These are phyloP conservation scores for Entelurus aequoreus DNA, from an alignment of 2,113 vertebrate genomes.

Conservation along the genomic window DNA sequence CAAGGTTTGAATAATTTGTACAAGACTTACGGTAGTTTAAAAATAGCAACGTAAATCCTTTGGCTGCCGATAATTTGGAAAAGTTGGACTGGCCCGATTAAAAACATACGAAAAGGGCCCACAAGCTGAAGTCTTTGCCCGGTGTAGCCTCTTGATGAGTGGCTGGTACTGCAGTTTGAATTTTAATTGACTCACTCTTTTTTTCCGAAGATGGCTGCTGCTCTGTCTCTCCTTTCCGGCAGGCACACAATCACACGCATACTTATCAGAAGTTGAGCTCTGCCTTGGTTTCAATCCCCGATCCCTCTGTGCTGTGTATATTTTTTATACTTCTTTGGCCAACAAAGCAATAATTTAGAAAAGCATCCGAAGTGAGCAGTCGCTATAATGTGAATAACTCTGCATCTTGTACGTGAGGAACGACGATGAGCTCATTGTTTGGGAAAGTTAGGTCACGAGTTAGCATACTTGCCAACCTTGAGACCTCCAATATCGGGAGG, in stretches of 20 bases:
- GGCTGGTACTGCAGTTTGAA: conserved; percentile 17
- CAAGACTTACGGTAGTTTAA: no score
- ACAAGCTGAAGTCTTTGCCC: no score
- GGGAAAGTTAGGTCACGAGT: conserved; percentile 1
- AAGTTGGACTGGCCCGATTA: no score
- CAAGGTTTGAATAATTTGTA: no score
- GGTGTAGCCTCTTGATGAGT: conserved; percentile 21
- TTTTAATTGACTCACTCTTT: conserved; percentile 4
- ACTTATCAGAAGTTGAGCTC: conserved; percentile 57
- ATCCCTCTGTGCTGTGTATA: conserved; percentile 10
- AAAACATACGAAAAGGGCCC: no score
- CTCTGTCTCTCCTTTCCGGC: conserved; percentile 41
- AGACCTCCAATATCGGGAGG: no score
- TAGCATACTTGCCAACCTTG: no score
- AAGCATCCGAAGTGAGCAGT: neutral
- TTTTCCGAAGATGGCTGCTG: conserved; percentile 15
- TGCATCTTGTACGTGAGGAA: conserved; percentile 1
- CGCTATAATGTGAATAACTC: neutral
- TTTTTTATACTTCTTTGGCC: conserved; percentile 11
- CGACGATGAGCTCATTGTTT: neutral
- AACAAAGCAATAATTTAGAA: neutral
- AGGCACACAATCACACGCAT: conserved; percentile 1
- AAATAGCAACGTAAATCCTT: no score
- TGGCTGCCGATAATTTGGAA: no score
- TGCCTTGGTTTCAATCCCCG: conserved; percentile 27